Conservation (phyloP, 2,113 vertebrate genomes). For the Hippocampus comes region DNA sequence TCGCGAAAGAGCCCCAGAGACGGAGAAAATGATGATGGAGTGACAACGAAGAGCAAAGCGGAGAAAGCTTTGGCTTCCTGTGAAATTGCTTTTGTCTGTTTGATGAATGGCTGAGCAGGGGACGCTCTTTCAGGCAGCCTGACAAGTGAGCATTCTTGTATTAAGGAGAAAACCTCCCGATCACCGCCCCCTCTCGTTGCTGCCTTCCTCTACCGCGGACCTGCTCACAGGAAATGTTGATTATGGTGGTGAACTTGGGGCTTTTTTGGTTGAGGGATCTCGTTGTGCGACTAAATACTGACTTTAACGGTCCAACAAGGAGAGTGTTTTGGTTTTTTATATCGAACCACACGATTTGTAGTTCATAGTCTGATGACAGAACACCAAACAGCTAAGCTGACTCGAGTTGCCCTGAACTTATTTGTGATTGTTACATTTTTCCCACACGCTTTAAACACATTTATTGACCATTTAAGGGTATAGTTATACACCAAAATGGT, state of each 20-base stretch:
- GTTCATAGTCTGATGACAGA: not conserved
- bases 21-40: slow-evolving; percentile 9
- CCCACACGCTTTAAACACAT: no score
- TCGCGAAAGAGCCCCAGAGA: slow-evolving; percentile 22
- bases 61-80: slow-evolving; percentile 41
- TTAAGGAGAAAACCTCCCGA: slow-evolving; percentile 12
- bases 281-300: slow-evolving; percentile 28
- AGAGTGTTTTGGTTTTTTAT: slow-evolving; percentile 13
- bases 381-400: not conserved
- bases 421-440: not conserved
- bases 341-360: slow-evolving; percentile 14
- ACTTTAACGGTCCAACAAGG: not conserved
- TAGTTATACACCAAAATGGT: no score
- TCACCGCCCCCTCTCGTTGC: slow-evolving; percentile 11
- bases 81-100: slow-evolving; percentile 68
- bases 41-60: slow-evolving; percentile 24
- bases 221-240: slow-evolving; percentile 17
- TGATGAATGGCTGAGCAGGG: slow-evolving; percentile 50
- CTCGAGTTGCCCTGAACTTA: not conserved
- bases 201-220: slow-evolving; percentile 19
- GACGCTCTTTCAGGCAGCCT: slow-evolving; percentile 32
- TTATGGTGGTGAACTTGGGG: slow-evolving; percentile 10
- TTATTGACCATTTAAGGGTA: no score
- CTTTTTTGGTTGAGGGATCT: slow-evolving; percentile 27
- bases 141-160: slow-evolving; percentile 63